Evolutionary conservation across 2,797 vertebrate species (phyloP).

Genomic region (Rhinella marina): DNA sequence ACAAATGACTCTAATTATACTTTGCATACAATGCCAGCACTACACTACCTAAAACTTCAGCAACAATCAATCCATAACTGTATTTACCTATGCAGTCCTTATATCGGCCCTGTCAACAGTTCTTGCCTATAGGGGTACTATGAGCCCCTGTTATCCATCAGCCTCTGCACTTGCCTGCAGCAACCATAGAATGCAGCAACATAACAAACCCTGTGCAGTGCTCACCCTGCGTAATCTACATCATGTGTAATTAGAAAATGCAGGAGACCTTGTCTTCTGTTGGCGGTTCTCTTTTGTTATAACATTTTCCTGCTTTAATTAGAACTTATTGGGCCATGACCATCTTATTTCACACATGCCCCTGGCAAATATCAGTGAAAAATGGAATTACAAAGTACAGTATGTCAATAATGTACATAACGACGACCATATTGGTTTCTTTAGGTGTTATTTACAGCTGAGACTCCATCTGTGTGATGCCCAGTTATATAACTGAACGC

Average conservation of each 20-base stretch:
- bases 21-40: no score
- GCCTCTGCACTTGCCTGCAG: not conserved
- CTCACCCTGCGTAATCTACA: not conserved
- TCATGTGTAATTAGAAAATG: conserved; percentile 29
- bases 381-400: conserved; percentile 17
- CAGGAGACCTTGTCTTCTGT: conserved; percentile 3
- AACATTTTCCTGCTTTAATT: conserved; percentile 41
- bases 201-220: not conserved
- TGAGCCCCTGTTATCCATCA: not conserved
- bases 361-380: not conserved
- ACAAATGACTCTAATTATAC: no score
- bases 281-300: conserved; percentile 6
- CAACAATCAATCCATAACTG: no score
- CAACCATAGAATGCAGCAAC: not conserved
- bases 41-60: no score
- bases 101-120: not conserved
- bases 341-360: conserved; percentile 29
- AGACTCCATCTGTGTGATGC: not conserved
- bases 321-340: conserved; percentile 31
- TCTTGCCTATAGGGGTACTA: not conserved
- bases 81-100: no score
- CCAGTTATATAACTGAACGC: not conserved
- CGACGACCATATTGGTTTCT: no score
- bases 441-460: not conserved
- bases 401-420: not conserved